Conservation (phyloP, 2,113 vertebrate species). For the Telmatochromis brachygnathus region DNA sequence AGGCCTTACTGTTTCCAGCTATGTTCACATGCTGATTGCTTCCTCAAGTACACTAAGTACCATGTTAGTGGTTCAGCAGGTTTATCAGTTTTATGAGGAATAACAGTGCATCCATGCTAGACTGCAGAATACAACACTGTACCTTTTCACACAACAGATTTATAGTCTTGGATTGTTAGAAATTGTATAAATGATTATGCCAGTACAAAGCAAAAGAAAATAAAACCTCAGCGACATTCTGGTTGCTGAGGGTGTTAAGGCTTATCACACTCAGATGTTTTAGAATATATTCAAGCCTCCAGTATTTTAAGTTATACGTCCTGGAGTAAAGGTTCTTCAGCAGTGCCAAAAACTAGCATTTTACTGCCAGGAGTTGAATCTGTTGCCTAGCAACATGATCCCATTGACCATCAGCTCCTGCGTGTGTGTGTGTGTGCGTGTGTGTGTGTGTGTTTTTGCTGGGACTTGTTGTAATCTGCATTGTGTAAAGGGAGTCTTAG, state of each 20-base stretch:
- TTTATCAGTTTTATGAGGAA: background rate
- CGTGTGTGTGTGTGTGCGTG: background rate
- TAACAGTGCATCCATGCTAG: background rate
- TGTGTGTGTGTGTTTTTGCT: background rate
- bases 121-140: background rate
- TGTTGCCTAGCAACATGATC: conserved; percentile 44
- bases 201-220: background rate
- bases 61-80: background rate
- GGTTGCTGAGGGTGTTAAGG: background rate
- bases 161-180: background rate
- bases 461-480: conserved; percentile 4
- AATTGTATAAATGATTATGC: background rate
- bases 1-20: background rate
- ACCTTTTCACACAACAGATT: background rate
- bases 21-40: background rate
- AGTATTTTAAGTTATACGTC: background rate
- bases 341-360: background rate
- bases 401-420: conserved; percentile 24
- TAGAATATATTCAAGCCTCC: background rate
- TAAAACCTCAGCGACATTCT: background rate
- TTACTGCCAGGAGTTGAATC: conserved; percentile 5
- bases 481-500: background rate
- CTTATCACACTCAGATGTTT: background rate
- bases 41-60: background rate
- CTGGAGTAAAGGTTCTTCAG: background rate